A percentile compares a stretch with the other conserved stretches of the same genome.
These are phyloP conservation scores for Delia radicum DNA, from an alignment of 1,140 invertebrate species.

Conservation along the genomic window DNA sequence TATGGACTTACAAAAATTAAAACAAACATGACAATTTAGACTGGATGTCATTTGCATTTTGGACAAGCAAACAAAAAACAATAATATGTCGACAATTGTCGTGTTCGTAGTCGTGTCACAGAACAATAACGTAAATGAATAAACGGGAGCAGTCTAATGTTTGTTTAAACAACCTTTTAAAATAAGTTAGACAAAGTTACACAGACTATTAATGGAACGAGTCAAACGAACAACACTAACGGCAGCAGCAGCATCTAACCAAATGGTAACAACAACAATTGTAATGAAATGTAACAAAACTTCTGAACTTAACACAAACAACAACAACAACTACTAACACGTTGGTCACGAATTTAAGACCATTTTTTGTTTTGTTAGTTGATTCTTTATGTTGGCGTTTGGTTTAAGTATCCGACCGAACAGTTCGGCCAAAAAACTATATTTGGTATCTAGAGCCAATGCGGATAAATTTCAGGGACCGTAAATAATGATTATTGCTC, in stretches of 20 bases:
- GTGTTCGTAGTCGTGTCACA: neutral
- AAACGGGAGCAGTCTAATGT: neutral
- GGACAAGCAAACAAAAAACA: too few species aligned
- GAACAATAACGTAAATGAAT: neutral
- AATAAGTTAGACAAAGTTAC: neutral
- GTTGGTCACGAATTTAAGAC: conserved; percentile 19
- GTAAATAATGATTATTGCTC: too few species aligned
- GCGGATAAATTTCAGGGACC: too few species aligned
- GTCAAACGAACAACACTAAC: neutral
- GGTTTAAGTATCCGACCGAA: neutral
- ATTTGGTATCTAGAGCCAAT: too few species aligned
- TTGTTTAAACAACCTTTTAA: neutral
- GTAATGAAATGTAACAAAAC: conserved; percentile 1
- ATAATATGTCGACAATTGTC: neutral
- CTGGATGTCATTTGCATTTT: neutral
- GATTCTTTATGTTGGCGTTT: neutral
- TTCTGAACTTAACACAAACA: neutral
- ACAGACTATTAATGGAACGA: neutral
- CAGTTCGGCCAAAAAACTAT: too few species aligned
- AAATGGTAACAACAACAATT: neutral
- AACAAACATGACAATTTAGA: neutral
- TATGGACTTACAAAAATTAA: neutral
- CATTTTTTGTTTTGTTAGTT: conserved; percentile 2
- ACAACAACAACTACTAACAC: conserved; percentile 18
- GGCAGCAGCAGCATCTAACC: neutral